Evolutionary conservation across 2,797 vertebrate species (phyloP).

Genomic region (Chelonia mydas): DNA sequence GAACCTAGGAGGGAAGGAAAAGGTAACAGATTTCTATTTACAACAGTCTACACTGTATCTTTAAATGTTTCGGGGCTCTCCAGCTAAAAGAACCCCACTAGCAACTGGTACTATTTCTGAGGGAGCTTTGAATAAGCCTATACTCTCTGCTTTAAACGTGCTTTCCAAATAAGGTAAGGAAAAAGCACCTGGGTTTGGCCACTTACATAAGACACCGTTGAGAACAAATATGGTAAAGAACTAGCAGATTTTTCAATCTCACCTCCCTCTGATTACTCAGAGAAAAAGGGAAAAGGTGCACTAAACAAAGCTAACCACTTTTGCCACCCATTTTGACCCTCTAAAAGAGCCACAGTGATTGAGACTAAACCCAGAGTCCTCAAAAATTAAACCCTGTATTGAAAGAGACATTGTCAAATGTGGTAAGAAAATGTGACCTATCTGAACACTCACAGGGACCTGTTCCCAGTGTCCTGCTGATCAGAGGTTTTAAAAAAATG

Average conservation of each 20-base stretch:
- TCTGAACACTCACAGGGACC: conserved; percentile 43
- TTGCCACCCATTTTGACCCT: neutral
- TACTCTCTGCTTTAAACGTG: neutral
- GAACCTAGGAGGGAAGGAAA: neutral
- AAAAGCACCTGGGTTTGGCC: neutral
- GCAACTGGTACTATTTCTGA: conserved; percentile 10
- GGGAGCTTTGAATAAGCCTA: neutral
- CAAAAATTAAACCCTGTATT: conserved; percentile 4
- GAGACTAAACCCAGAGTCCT: neutral
- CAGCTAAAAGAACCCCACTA: neutral
- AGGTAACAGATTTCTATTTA: neutral
- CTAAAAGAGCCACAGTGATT: neutral
- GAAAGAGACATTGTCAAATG: conserved; percentile 47
- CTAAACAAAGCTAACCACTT: neutral
- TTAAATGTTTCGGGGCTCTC: neutral
- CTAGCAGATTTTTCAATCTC: neutral
- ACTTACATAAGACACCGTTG: neutral
- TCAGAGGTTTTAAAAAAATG: conserved; percentile 42
- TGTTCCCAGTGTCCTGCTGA: conserved; percentile 37
- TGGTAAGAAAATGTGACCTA: conserved; percentile 34
- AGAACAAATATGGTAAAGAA: neutral
- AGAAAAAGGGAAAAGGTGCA: neutral
- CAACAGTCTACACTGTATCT: neutral
- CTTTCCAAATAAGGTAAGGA: conserved; percentile 3
- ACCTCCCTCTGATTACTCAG: neutral